Conservation (phyloP, 2,888 invertebrate genomes). For the Nymphalis c-album region DNA sequence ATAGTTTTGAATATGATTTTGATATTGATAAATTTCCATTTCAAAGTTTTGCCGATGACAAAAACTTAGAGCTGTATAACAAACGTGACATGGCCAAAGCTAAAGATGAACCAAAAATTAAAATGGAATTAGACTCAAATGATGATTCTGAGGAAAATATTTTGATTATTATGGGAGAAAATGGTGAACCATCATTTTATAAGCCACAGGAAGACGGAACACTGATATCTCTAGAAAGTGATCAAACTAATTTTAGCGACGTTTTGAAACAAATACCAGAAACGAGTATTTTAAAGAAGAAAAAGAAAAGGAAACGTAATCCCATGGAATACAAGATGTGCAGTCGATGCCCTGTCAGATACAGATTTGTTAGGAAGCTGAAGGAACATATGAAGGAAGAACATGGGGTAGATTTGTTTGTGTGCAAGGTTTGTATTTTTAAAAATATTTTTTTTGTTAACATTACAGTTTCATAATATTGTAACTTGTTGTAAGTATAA, state of each 20-base stretch:
- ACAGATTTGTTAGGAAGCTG: conserved; percentile 65
- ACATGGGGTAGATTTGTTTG: conserved; percentile 60
- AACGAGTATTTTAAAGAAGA: conserved; percentile 33
- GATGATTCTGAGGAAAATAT: conserved; percentile 42
- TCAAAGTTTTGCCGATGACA: conserved; percentile 23
- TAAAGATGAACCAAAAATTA: conserved; percentile 28
- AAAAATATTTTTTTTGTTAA: neutral
- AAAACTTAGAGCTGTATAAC: conserved; percentile 8
- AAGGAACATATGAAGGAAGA: conserved; percentile 64
- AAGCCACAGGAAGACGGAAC: conserved; percentile 45
- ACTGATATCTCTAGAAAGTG: conserved; percentile 37
- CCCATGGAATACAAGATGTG: conserved; percentile 62
- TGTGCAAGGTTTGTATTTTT: conserved; percentile 60
- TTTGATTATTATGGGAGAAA: conserved; percentile 54
- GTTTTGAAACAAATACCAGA: conserved; percentile 19
- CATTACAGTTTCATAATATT: too few species aligned
- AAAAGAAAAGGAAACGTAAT: conserved; percentile 54
- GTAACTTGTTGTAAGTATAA: too few species aligned
- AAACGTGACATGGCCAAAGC: conserved; percentile 12
- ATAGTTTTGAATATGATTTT: conserved; percentile 48
- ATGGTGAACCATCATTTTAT: conserved; percentile 46
- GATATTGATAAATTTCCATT: conserved; percentile 50
- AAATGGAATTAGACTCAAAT: conserved; percentile 14
- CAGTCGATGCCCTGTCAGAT: conserved; percentile 61
- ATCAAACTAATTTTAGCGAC: conserved; percentile 12